Conservation (phyloP, 2,113 vertebrate species). For the zebrafish (Danio rerio) region DNA sequence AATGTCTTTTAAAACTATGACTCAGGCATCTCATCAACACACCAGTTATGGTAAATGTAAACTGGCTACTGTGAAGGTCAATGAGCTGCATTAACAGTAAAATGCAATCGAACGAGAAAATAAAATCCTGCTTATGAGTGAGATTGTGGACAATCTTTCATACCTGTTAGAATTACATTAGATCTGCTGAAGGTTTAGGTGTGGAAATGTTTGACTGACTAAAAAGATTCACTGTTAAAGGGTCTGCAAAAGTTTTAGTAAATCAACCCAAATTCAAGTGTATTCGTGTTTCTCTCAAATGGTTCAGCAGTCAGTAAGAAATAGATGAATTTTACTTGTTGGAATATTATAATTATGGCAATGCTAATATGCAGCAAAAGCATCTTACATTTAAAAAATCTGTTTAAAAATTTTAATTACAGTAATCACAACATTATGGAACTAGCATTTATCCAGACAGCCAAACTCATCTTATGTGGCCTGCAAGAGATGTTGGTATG, state of each 20-base stretch:
- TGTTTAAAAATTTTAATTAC: too few relatives aligned
- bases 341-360: too few relatives aligned
- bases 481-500: too few relatives aligned
- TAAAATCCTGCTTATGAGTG: neutral
- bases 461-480: too few relatives aligned
- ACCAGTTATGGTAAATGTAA: neutral
- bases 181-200: neutral
- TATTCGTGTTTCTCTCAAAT: neutral
- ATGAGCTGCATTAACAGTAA: neutral
- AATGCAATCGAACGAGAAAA: neutral
- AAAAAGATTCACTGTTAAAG: neutral
- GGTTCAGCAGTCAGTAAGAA: too few relatives aligned
- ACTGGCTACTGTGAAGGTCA: neutral
- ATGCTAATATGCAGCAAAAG: too few relatives aligned
- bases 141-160: neutral
- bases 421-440: too few relatives aligned
- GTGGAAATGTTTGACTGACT: neutral
- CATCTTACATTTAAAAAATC: too few relatives aligned
- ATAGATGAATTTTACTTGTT: too few relatives aligned
- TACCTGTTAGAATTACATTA: neutral
- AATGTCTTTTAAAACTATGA: neutral
- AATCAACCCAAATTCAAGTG: neutral
- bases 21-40: neutral
- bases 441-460: too few relatives aligned
- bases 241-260: neutral